Base-by-base conservation (phyloP, 2,113 vertebrate genomes). In the Microtus richardsoni region DNA sequence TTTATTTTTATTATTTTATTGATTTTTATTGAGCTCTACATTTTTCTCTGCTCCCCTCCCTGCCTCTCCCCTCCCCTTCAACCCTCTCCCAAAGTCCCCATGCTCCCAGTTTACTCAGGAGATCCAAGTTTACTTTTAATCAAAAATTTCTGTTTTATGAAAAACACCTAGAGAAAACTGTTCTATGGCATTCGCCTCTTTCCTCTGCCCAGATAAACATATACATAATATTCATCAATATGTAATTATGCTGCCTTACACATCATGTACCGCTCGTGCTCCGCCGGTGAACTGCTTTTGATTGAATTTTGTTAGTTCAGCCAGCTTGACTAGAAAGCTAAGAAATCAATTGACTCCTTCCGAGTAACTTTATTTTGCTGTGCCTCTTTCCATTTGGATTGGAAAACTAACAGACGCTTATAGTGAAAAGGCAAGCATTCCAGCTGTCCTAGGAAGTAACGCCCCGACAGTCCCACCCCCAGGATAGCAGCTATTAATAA, bases 371-470 rank as follows among this genome's bases (percentile, higher is more conserved):
- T 91, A 89, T 93, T 95, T 96, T 97, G 83, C 33, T 68, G 79
- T 91, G 58, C 82, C 39, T 44, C 39, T 92, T 93, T 41, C 87
- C 66, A 85, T 97, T 88, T 7, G 33, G 78, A 86, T 58, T 89
- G 54, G n/a, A 93, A 96, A 95, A 92, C 80, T 94, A 96, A 89
- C 94, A 97, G 97, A 96, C 79, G 93, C 87, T 95, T 82, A 91
- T 93, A 93, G 89, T 95, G 90, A 97, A 98, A 96, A 96, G 84
- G 79, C 93, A 91, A 91, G 91, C 66, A 39, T 84, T 96, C 78
- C 89, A 93, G 94, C 94, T 96, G 93, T 92, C 95, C 95, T 79
- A 84, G 74, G 84, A 96, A 97, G 78, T 96, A 89, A 94, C 94
- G 47, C 64, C 87, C 58, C 58, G 75, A 89, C 84, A 87, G 91